Conservation (phyloP, 92 coral and sea anemone species). For the Epizoanthus ramosus region DNA sequence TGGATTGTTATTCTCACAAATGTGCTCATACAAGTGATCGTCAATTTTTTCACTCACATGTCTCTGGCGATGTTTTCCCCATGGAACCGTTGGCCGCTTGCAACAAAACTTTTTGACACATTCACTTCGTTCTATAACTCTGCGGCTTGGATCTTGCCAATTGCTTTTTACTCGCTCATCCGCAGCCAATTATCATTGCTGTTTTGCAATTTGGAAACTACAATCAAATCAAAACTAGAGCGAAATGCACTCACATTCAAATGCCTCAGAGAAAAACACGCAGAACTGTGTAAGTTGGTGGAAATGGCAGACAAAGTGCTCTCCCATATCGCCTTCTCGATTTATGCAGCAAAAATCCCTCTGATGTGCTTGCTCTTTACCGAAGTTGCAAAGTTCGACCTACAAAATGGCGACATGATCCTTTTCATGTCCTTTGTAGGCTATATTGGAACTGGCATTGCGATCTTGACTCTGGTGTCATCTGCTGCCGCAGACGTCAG, state of each 20-base stretch:
- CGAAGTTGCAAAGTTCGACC: constrained; percentile 12
- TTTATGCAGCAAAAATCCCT: neutral
- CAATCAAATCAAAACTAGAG: constrained; percentile 5
- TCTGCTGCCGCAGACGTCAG: constrained; percentile 26
- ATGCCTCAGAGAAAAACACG: constrained; percentile 20
- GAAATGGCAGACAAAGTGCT: constrained; percentile 24
- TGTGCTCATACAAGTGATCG: neutral
- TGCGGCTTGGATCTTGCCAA: constrained; percentile 27
- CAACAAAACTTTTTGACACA: neutral
- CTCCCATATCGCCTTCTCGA: neutral
- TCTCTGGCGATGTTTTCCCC: neutral
- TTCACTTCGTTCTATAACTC: neutral
- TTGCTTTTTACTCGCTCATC: constrained; percentile 16
- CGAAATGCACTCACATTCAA: neutral
- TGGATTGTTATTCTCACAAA: constrained; percentile 8
- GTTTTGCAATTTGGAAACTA: constrained; percentile 4
- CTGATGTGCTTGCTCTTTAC: constrained; percentile 16
- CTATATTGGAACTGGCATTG: neutral
- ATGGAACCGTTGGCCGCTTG: constrained; percentile 20
- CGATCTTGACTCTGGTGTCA: constrained; percentile 12
- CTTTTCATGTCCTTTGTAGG: neutral
- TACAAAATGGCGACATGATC: neutral
- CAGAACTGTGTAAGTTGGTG: constrained; percentile 3
- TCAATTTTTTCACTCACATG: neutral
- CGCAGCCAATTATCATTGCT: constrained; percentile 19